A percentile compares a stretch with the other conserved stretches of the same genome.
Evolutionary conservation across 2,888 invertebrate species (phyloP).

Genomic region (Scotopteryx bipunctaria): DNA sequence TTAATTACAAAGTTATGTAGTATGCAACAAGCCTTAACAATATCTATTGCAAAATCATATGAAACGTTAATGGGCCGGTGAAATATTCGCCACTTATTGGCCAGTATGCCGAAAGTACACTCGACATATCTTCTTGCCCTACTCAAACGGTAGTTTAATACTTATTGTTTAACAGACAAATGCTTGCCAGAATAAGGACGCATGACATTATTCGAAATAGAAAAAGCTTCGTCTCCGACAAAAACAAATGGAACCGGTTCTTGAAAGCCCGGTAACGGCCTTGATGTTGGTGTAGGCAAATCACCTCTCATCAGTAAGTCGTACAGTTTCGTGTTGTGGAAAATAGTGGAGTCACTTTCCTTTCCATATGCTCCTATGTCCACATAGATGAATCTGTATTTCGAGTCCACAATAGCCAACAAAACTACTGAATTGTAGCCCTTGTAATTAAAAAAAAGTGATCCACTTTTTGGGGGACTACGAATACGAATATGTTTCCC

Average conservation of each 20-base stretch:
- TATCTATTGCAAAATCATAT: slow-evolving; percentile 22
- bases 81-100: slow-evolving; percentile 32
- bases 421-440: slow-evolving; percentile 29
- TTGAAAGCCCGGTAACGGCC: slow-evolving; percentile 10
- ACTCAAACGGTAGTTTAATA: too few species aligned
- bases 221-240: slow-evolving; percentile 33
- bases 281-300: slow-evolving; percentile 27
- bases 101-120: slow-evolving; percentile 29
- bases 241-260: slow-evolving; percentile 10
- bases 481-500: slow-evolving; percentile 28
- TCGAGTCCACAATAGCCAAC: slow-evolving; percentile 19
- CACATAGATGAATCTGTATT: slow-evolving; percentile 16
- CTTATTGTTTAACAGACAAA: slow-evolving; percentile 26
- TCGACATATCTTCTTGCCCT: too few species aligned
- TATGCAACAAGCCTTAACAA: slow-evolving; percentile 20
- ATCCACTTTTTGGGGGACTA: slow-evolving; percentile 25
- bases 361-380: slow-evolving; percentile 33
- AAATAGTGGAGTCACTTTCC: slow-evolving; percentile 41
- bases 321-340: slow-evolving; percentile 38
- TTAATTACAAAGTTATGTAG: slow-evolving; percentile 34
- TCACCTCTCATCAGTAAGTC: slow-evolving; percentile 29
- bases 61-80: slow-evolving; percentile 20
- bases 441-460: slow-evolving; percentile 34
- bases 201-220: slow-evolving; percentile 29
- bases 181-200: slow-evolving; percentile 31